These are phyloP conservation scores for Trichacis sp. DNA, from an alignment of 2,888 invertebrate species.

Conservation along the genomic window DNA sequence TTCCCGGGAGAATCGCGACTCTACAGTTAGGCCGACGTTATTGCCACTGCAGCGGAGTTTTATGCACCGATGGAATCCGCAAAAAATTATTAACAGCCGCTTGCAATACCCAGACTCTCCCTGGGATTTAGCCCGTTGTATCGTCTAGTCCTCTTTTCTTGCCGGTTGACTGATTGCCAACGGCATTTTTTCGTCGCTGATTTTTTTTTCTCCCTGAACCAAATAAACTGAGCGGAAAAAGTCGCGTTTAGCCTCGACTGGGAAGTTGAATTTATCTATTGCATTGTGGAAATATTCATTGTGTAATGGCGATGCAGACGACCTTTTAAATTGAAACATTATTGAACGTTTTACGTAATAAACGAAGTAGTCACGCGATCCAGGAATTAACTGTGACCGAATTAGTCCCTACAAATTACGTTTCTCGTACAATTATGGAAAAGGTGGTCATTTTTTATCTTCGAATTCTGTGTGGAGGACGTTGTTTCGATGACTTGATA, in stretches of 20 bases:
- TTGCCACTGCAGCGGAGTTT: constrained; percentile 21
- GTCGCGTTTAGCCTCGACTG: no score
- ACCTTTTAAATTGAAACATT: constrained; percentile 1
- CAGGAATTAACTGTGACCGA: not conserved
- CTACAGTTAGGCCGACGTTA: constrained; percentile 41
- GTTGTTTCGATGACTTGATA: no score
- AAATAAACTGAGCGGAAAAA: no score
- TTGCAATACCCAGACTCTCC: not conserved
- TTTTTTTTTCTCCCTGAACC: not conserved
- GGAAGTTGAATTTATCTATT: no score
- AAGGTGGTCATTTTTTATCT: no score
- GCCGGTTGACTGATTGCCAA: not conserved
- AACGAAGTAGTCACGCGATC: not conserved
- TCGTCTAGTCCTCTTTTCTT: not conserved
- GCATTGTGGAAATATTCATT: not conserved
- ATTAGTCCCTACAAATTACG: not conserved
- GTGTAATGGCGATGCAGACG: not conserved
- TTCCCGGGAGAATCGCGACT: constrained; percentile 26
- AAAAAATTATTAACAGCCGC: not conserved
- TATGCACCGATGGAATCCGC: constrained; percentile 5
- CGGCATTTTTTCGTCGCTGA: not conserved
- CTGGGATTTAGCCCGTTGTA: not conserved
- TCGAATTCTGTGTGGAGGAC: no score
- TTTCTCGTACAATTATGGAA: not conserved
- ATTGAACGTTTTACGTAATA: not conserved